Percentiles rank a stretch among this genome's conserved stretches.
Conservation (phyloP, 1,140 invertebrate genomes). For the Nephila pilipes region DNA sequence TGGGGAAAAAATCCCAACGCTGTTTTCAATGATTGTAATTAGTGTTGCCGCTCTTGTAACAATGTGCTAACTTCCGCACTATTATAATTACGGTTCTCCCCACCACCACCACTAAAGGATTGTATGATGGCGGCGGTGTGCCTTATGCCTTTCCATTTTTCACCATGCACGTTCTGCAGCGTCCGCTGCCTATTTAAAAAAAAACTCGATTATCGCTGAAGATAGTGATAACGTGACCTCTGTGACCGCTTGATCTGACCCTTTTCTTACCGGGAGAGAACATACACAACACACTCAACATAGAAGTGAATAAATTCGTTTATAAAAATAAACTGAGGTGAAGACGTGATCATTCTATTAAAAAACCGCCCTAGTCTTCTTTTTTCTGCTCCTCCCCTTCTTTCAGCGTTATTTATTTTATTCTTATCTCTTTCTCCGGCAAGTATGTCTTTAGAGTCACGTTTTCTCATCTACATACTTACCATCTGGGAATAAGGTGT, state of each 20-base stretch:
- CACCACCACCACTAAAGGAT: background rate
- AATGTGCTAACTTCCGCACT: background rate
- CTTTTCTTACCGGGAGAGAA: background rate
- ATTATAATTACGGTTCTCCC: background rate
- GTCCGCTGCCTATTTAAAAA: background rate
- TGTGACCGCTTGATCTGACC: slow-evolving; percentile 48
- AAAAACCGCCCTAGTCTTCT: slow-evolving; percentile 30
- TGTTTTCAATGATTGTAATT: no score
- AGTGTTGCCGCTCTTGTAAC: no score
- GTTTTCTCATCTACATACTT: slow-evolving; percentile 23
- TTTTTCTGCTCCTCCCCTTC: slow-evolving; percentile 1
- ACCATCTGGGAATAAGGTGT: slow-evolving; percentile 7
- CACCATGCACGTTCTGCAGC: background rate
- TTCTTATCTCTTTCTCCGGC: background rate
- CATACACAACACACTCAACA: background rate
- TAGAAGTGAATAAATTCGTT: slow-evolving; percentile 46
- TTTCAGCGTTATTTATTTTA: background rate
- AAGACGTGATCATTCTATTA: slow-evolving; percentile 63
- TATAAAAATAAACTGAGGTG: slow-evolving; percentile 59
- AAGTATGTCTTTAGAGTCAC: slow-evolving; percentile 36
- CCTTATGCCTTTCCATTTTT: background rate
- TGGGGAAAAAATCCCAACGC: no score
- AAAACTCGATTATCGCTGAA: slow-evolving; percentile 57
- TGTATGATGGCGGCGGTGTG: background rate
- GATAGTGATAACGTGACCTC: slow-evolving; percentile 62